Percentiles rank a stretch among this genome's conserved stretches.
phyloP scores from a whole-genome alignment of 2,113 vertebrate genomes.

The Monopterus albus region DNA sequence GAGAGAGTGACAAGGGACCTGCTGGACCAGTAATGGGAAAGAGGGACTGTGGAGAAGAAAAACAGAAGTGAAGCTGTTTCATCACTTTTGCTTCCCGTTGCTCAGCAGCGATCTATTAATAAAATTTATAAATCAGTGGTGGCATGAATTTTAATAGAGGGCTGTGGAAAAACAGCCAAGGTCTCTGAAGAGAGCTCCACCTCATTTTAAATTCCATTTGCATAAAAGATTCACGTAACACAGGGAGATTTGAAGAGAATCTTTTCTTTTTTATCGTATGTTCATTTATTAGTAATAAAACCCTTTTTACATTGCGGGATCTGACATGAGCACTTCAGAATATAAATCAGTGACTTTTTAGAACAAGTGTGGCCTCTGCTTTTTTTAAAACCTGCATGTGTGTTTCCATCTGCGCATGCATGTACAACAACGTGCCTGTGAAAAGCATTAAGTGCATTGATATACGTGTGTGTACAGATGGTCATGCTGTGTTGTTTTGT shows the following conservation, averaged over 20 bases:
- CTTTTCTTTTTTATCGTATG: slow-evolving; percentile 75
- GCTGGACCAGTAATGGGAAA: slow-evolving; percentile 50
- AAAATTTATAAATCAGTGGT: slow-evolving; percentile 85
- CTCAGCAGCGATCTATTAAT: slow-evolving; percentile 81
- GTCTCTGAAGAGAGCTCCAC: slow-evolving; percentile 82
- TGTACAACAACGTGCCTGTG: neutral
- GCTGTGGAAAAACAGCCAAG: slow-evolving; percentile 80
- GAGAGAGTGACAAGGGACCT: slow-evolving; percentile 30
- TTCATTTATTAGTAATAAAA: slow-evolving; percentile 86
- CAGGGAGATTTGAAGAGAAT: slow-evolving; percentile 79
- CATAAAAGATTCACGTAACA: slow-evolving; percentile 89
- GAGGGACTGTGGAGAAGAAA: slow-evolving; percentile 53
- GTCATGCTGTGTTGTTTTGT: slow-evolving; percentile 32
- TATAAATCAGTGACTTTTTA: slow-evolving; percentile 79
- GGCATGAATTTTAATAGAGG: slow-evolving; percentile 88
- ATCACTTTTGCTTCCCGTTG: slow-evolving; percentile 67
- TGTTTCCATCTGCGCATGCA: slow-evolving; percentile 7
- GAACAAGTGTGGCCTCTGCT: slow-evolving; percentile 65
- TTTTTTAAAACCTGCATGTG: slow-evolving; percentile 30
- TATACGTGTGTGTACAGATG: slow-evolving; percentile 11
- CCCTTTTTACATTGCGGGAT: slow-evolving; percentile 71
- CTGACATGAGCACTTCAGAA: slow-evolving; percentile 78
- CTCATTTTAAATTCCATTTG: slow-evolving; percentile 90
- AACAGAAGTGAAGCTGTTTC: slow-evolving; percentile 60
- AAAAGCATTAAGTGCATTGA: slow-evolving; percentile 10